Percentiles rank a stretch among this genome's conserved stretches.
Evolutionary conservation across 2,888 invertebrate genomes (phyloP).

Genomic region (Drosophila neotestacea): DNA sequence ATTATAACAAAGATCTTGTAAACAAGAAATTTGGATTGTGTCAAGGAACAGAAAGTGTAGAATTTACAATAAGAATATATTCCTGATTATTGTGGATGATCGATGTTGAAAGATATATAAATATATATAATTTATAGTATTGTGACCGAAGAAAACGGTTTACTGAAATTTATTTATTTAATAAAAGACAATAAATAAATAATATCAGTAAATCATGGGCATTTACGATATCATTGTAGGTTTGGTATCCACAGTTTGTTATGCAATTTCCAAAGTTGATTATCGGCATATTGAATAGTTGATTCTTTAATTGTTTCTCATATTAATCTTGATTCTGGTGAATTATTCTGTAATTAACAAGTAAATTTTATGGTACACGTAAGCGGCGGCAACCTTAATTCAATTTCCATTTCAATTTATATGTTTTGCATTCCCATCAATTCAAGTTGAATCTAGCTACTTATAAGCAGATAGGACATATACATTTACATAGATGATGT

Average conservation of each 20-base stretch:
- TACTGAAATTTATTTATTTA: no score
- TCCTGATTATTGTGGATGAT: no score
- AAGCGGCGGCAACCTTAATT: constrained; percentile 21
- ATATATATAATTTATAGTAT: no score
- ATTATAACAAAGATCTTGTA: no score
- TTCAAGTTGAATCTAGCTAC: constrained; percentile 25
- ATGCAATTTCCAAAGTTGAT: constrained; percentile 1
- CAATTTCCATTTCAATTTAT: constrained; percentile 41
- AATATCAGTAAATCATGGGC: no score
- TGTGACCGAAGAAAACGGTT: no score
- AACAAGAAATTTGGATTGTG: no score
- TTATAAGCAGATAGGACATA: constrained; percentile 1
- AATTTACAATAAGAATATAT: no score
- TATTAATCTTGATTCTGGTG: constrained; percentile 14
- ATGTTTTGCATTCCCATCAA: constrained; percentile 53
- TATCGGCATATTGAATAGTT: background rate
- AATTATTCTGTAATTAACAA: constrained; percentile 32
- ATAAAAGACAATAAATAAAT: no score
- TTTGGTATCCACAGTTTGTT: background rate
- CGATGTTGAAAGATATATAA: no score
- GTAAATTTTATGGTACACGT: constrained; percentile 37
- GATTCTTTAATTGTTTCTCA: constrained; percentile 1
- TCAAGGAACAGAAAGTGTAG: no score
- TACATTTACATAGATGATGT: constrained; percentile 3
- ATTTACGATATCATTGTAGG: background rate